Conservation (phyloP, 2,888 invertebrate species). For the Tetheella fluctuosa region DNA sequence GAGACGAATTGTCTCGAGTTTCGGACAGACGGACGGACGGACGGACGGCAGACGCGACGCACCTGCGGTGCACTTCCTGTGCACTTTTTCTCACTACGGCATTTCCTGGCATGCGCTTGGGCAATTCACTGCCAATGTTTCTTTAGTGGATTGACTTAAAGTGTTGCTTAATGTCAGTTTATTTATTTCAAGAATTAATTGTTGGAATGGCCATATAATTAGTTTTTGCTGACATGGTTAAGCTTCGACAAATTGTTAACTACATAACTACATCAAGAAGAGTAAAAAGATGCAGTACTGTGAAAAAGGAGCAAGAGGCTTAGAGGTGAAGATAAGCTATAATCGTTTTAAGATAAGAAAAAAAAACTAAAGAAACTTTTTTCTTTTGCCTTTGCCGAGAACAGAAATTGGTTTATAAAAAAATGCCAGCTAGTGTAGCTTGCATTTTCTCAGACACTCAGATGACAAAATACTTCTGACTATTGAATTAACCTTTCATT, state of each 20-base stretch:
- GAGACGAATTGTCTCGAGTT: conserved; percentile 46
- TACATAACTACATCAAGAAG: too few relatives aligned
- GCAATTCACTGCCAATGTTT: conserved; percentile 23
- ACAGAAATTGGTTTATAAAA: too few relatives aligned
- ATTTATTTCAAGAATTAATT: not conserved
- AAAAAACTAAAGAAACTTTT: too few relatives aligned
- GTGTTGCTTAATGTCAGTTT: not conserved
- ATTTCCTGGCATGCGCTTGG: conserved; percentile 61
- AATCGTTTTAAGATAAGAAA: too few relatives aligned
- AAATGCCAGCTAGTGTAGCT: too few relatives aligned
- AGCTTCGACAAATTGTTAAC: too few relatives aligned
- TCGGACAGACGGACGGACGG: conserved; percentile 44
- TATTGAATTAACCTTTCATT: not conserved
- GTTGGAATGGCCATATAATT: not conserved
- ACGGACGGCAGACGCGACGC: conserved; percentile 51
- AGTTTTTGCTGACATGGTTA: not conserved
- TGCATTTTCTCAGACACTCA: not conserved
- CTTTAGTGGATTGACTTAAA: not conserved
- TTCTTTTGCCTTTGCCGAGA: too few relatives aligned
- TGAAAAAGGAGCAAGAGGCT: too few relatives aligned
- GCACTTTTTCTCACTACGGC: conserved; percentile 43
- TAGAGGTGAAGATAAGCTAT: too few relatives aligned
- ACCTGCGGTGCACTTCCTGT: conserved; percentile 70
- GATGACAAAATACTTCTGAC: not conserved
- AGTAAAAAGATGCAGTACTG: too few relatives aligned